phyloP scores from a whole-genome alignment of 1,140 invertebrate species.

The Trichonephila inaurata region DNA sequence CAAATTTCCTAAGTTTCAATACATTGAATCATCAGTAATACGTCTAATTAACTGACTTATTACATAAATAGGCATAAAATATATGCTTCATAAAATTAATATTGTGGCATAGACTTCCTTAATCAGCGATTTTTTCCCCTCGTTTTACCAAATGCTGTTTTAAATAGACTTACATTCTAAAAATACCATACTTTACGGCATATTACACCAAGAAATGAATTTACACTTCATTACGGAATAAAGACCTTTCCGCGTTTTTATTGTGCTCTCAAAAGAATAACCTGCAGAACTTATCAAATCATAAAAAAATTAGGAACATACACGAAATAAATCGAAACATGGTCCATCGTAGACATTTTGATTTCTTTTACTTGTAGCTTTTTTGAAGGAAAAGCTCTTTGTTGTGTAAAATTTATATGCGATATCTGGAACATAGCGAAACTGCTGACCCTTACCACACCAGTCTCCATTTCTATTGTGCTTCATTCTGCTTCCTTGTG shows the following conservation, averaged over 20 bases:
- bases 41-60: no score
- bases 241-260: background rate
- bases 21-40: no score
- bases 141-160: background rate
- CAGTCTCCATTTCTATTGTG: background rate
- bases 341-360: constrained; percentile 26
- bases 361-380: background rate
- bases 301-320: background rate
- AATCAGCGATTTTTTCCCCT: background rate
- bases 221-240: background rate
- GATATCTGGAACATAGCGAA: constrained; percentile 11
- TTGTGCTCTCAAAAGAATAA: background rate
- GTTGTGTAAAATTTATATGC: constrained; percentile 1
- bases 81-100: no score
- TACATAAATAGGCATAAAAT: no score
- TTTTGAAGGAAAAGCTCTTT: background rate
- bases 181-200: background rate
- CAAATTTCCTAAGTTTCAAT: no score
- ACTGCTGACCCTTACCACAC: constrained; percentile 16
- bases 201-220: background rate
- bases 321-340: background rate
- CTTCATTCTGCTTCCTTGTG: background rate
- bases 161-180: background rate
- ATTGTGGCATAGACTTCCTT: no score
- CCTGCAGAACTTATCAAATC: background rate